Percentiles rank a stretch among this genome's conserved stretches.
phyloP scores from a whole-genome alignment of 2,113 vertebrate genomes.

The Oceanodroma tethys region DNA sequence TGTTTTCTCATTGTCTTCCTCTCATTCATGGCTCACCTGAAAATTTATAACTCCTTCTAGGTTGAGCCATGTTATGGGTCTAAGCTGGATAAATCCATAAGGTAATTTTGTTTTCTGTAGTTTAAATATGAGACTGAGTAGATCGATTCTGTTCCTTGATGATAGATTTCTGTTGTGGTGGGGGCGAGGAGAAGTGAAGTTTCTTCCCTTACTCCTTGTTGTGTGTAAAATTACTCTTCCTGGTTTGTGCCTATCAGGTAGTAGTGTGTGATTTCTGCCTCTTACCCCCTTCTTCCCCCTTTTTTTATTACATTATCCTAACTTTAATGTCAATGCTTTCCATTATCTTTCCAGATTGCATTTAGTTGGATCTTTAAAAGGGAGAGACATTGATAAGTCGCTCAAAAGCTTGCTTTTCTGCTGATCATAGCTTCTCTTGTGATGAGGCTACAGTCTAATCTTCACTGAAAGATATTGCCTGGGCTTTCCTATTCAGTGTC shows the following conservation, averaged over 20 bases:
- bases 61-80: not conserved
- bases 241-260: not conserved
- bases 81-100: not conserved
- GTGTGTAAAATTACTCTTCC: not conserved
- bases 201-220: not conserved
- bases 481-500: not conserved
- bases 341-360: not conserved
- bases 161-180: not conserved
- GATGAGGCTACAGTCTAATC: not conserved
- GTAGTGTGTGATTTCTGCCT: not conserved
- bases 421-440: not conserved
- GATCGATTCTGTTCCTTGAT: not conserved
- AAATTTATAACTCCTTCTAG: not conserved
- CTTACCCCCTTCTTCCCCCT: rapidly evolving
- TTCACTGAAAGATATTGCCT: not conserved
- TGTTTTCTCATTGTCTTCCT: not conserved
- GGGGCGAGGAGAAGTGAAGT: not conserved
- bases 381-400: not conserved
- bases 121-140: not conserved
- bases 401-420: not conserved
- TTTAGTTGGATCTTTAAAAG: not conserved
- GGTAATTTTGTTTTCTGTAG: not conserved
- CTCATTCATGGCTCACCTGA: not conserved
- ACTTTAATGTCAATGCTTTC: not conserved
- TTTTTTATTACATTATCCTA: not conserved